Conservation (phyloP, 2,113 vertebrate species). For the Mesembrinibis cayennensis region DNA sequence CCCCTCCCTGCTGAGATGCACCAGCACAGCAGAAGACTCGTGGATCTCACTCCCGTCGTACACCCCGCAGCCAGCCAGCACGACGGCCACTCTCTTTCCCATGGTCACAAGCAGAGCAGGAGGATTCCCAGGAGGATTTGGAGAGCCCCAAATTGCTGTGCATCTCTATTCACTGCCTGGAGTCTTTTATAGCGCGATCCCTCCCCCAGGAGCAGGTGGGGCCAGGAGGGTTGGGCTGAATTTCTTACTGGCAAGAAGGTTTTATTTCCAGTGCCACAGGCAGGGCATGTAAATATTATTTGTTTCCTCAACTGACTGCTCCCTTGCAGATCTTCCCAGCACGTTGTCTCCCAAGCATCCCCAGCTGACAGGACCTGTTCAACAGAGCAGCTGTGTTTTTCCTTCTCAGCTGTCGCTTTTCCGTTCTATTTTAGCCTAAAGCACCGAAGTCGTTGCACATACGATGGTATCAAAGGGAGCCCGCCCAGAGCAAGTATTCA, state of each 20-base stretch:
- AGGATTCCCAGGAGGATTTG: not conserved
- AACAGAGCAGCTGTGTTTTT: not conserved
- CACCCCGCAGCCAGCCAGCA: constrained; percentile 85
- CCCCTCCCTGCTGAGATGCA: constrained; percentile 85
- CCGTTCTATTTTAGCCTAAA: not conserved
- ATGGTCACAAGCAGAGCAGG: constrained; percentile 23
- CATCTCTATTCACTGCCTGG: not conserved
- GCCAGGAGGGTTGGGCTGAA: not conserved
- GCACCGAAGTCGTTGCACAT: not conserved
- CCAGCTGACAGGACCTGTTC: not conserved
- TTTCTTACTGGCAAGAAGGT: not conserved
- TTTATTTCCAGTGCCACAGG: constrained; percentile 12
- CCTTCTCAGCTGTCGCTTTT: not conserved
- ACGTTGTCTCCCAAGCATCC: not conserved
- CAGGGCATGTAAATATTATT: constrained; percentile 25
- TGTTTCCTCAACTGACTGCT: constrained; percentile 32
- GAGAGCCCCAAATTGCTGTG: not conserved
- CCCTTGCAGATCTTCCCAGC: not conserved
- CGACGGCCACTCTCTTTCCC: constrained; percentile 81
- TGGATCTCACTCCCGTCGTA: constrained; percentile 87
- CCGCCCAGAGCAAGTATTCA: not conserved
- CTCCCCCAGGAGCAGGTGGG: constrained; percentile 1
- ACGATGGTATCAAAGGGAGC: not conserved
- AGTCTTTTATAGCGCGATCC: constrained; percentile 11
- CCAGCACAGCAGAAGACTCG: constrained; percentile 82